Conservation (phyloP, 2,113 vertebrate species). For the Xenopus borealis region DNA sequence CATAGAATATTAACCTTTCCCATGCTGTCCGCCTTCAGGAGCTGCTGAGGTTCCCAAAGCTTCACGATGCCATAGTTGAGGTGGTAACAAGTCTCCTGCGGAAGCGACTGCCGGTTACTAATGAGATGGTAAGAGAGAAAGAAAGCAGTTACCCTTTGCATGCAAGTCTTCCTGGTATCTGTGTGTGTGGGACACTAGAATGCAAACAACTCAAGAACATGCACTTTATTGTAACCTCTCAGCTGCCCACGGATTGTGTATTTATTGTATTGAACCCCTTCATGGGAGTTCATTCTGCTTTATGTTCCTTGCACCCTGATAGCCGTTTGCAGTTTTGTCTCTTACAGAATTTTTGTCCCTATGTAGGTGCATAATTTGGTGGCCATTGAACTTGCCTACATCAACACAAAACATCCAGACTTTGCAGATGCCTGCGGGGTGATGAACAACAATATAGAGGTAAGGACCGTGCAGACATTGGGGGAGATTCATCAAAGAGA, state of each 20-base stretch:
- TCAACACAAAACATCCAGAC: slow-evolving; percentile 98
- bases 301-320: background rate
- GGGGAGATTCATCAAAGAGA: too few relatives aligned
- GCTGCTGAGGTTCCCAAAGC: slow-evolving; percentile 91
- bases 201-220: too few relatives aligned
- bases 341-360: background rate
- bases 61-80: slow-evolving; percentile 98
- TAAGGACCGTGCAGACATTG: slow-evolving; percentile 49
- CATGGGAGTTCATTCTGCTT: too few relatives aligned
- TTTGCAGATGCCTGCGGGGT: slow-evolving; percentile 96
- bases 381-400: slow-evolving; percentile 95
- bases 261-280: too few relatives aligned
- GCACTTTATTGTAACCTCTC: too few relatives aligned
- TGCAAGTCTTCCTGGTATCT: too few relatives aligned
- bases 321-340: too few relatives aligned
- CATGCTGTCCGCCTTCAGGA: slow-evolving; percentile 66
- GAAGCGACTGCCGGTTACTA: slow-evolving; percentile 90
- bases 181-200: too few relatives aligned
- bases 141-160: background rate
- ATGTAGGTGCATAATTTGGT: slow-evolving; percentile 95
- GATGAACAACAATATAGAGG: slow-evolving; percentile 98
- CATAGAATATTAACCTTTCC: too few relatives aligned
- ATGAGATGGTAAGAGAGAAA: slow-evolving; percentile 84
- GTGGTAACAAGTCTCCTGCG: slow-evolving; percentile 93
- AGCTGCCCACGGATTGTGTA: too few relatives aligned